phyloP scores from a whole-genome alignment of 1,140 invertebrate genomes.

The Proales similis region DNA sequence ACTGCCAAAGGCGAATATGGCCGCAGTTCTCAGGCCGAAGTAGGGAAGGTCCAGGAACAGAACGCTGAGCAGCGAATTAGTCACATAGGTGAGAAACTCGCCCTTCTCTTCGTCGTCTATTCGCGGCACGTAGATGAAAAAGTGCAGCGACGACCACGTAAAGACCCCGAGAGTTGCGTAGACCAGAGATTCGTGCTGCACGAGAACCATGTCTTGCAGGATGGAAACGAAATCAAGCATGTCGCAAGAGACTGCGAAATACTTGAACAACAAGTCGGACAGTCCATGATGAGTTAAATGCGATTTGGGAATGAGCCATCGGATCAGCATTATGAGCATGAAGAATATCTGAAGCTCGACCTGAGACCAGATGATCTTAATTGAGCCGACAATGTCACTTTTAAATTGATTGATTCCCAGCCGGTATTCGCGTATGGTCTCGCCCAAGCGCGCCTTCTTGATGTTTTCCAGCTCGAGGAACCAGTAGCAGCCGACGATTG shows the following conservation, averaged over 20 bases:
- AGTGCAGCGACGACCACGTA: constrained; percentile 25
- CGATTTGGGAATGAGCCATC: constrained; percentile 33
- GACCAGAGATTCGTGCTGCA: constrained; percentile 5
- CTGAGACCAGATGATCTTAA: constrained; percentile 30
- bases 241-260: constrained; percentile 33
- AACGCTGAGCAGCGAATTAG: constrained; percentile 14
- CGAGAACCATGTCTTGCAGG: constrained; percentile 4
- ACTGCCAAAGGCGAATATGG: constrained; percentile 31
- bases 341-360: constrained; percentile 36
- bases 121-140: constrained; percentile 27
- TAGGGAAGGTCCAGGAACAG: constrained; percentile 26
- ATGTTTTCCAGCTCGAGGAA: constrained; percentile 32
- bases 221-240: constrained; percentile 33
- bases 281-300: constrained; percentile 11
- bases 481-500: constrained; percentile 33
- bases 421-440: constrained; percentile 11
- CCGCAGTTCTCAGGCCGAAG: background rate
- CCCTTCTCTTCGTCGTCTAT: constrained; percentile 24
- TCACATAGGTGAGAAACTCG: constrained; percentile 24
- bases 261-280: constrained; percentile 30
- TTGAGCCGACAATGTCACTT: constrained; percentile 23
- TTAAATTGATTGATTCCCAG: constrained; percentile 18
- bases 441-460: background rate
- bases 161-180: constrained; percentile 18
- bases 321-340: constrained; percentile 24